Evolutionary conservation across 2,113 vertebrate species (phyloP).

Genomic region (Thunnus thynnus): DNA sequence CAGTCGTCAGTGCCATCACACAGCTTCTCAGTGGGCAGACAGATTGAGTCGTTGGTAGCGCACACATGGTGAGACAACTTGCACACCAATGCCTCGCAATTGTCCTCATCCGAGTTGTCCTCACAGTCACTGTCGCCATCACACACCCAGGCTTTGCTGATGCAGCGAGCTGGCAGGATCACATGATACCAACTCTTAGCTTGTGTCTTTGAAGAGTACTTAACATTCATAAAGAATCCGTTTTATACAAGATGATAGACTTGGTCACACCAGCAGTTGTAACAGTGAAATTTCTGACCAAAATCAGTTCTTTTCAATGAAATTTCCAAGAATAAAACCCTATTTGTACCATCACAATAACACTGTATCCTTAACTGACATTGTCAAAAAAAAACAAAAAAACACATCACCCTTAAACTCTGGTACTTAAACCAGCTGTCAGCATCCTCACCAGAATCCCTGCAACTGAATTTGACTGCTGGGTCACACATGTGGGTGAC

Average conservation of each 20-base stretch:
- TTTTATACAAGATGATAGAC: not conserved
- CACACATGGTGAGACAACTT: conserved; percentile 95
- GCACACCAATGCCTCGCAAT: conserved; percentile 94
- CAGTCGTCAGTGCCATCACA: conserved; percentile 94
- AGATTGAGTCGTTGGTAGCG: conserved; percentile 93
- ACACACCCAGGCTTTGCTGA: conserved; percentile 99
- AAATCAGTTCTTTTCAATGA: not conserved
- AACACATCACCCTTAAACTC: not conserved
- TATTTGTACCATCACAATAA: not conserved
- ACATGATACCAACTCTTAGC: conserved; percentile 4
- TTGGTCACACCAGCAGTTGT: not conserved
- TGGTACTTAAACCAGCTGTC: not conserved
- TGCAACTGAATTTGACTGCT: conserved; percentile 96
- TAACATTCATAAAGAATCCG: not conserved
- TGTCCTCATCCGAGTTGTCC: conserved; percentile 97
- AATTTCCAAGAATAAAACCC: not conserved
- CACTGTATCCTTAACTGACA: not conserved
- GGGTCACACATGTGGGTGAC: conserved; percentile 96
- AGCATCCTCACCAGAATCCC: conserved; percentile 88
- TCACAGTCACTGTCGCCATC: conserved; percentile 97
- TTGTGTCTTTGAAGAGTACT: not conserved
- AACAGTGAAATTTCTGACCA: not conserved
- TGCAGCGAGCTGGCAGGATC: conserved; percentile 89
- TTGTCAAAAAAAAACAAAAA: not conserved
- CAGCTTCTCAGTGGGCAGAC: conserved; percentile 93